Base-by-base conservation (phyloP, 2,113 vertebrate species). In the Bolborhynchus lineola region DNA sequence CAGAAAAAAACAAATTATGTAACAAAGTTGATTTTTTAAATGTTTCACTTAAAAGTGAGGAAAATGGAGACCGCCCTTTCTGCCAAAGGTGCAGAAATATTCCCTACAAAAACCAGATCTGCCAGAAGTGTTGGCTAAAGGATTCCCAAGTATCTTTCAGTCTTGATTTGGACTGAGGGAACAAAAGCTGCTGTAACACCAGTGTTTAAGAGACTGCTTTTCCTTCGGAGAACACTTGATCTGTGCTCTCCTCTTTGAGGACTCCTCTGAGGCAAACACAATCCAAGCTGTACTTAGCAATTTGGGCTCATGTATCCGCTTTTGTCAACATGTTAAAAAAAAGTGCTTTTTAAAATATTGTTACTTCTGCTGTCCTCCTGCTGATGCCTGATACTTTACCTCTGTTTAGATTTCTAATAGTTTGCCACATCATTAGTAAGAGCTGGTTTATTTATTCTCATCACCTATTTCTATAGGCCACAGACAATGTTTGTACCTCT, bases 381-480 rank as follows among this genome's bases (percentile, higher is more conserved):
- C 69, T 88, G 35, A 21, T 79, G 26, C 39, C 28, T 64, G 19
- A 25, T 90, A 23, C 41, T 90, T 82, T 68, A 33, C 24, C 31
- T 86, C 39, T 92, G 13, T 72, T 91, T 69, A 65, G 57, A 20
- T 24, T 92, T 76, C 12, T 69, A 29, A 11, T 41, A 59, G 19
- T 81, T 80, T 90, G 63, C n/a, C 23, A 18, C 11, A 16, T 75
- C 10, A n/a, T 70, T 84, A 69, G 1, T 69, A 94, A 52, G 14
- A 80, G 28, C 17, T 74, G 33, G 35, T 80, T 80, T 86, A 55
- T 81, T 80, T 90, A 13, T 80, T 92, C 35, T 82, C 44, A 44
- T 10, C 17, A 67, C 16, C 19, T 79, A 0, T 57, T 82, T 92
- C 41, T 83, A 74, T 44, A 71, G 26, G 26, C 46, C 5, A 69